A percentile compares a stretch with the other conserved stretches of the same genome.
Conservation (phyloP, 2,797 vertebrate species). For the Ceyx erithaca region DNA sequence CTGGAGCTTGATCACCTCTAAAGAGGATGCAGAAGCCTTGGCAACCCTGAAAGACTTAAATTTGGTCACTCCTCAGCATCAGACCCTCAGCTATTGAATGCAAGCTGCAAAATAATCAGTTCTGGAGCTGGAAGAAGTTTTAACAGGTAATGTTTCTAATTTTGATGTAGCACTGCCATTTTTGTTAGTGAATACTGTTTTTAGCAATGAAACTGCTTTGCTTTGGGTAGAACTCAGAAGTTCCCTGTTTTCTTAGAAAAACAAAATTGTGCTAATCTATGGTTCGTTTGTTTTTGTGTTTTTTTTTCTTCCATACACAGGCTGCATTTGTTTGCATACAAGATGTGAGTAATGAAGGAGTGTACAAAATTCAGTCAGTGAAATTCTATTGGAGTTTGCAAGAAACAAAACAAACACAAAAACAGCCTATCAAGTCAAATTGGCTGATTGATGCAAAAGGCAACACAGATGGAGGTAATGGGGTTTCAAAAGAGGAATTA, state of each 20-base stretch:
- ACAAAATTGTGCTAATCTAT: constrained; percentile 40
- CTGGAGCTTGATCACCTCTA: background rate
- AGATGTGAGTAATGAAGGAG: constrained; percentile 55
- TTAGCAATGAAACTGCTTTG: background rate
- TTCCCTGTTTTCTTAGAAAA: constrained; percentile 6
- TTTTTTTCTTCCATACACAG: constrained; percentile 6
- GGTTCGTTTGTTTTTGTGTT: too few relatives aligned
- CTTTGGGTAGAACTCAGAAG: constrained; percentile 3
- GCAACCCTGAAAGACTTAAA: background rate
- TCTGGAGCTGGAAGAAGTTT: background rate
- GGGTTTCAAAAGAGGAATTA: constrained; percentile 58
- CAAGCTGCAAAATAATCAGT: background rate
- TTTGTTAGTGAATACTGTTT: background rate
- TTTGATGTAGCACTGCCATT: background rate
- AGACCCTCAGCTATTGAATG: background rate
- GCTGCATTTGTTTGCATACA: constrained; percentile 63
- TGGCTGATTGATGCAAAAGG: constrained; percentile 44
- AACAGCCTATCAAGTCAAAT: constrained; percentile 45
- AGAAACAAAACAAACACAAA: constrained; percentile 58
- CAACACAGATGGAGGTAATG: constrained; percentile 60
- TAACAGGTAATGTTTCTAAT: background rate
- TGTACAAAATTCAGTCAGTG: constrained; percentile 28
- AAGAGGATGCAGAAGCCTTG: background rate
- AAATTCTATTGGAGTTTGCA: constrained; percentile 27
- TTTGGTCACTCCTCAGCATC: background rate